These are phyloP conservation scores for Gymnosoma rotundatum DNA, from an alignment of 2,888 invertebrate species.

Conservation along the genomic window DNA sequence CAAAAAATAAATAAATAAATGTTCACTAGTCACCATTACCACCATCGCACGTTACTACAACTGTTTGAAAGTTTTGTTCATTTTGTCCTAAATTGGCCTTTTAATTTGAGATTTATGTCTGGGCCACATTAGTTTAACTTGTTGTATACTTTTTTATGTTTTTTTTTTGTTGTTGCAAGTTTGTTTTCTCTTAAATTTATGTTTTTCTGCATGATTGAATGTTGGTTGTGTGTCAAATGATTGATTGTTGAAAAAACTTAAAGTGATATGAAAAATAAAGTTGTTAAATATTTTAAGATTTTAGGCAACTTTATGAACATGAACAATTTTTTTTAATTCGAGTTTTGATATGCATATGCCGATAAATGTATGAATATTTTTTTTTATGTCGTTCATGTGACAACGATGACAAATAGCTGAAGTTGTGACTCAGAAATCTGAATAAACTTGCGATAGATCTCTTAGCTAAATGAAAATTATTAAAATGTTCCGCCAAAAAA, in stretches of 20 bases:
- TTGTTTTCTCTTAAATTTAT: slow-evolving; percentile 32
- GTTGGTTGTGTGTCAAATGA: slow-evolving; percentile 51
- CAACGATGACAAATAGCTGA: slow-evolving; percentile 40
- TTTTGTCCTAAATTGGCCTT: slow-evolving; percentile 62
- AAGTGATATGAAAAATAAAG: slow-evolving; percentile 69
- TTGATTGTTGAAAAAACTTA: slow-evolving; percentile 63
- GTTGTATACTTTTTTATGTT: slow-evolving; percentile 31
- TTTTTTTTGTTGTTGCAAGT: neutral
- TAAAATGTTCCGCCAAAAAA: neutral
- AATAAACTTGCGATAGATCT: neutral
- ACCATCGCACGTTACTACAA: neutral
- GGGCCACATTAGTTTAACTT: slow-evolving; percentile 60
- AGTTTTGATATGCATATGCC: slow-evolving; percentile 30
- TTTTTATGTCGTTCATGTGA: slow-evolving; percentile 3
- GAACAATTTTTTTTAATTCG: slow-evolving; percentile 17
- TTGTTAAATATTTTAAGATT: slow-evolving; percentile 66
- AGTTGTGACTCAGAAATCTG: slow-evolving; percentile 41
- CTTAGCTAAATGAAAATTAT: neutral
- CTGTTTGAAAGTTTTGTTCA: slow-evolving; percentile 35
- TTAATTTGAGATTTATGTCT: slow-evolving; percentile 66
- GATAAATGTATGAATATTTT: slow-evolving; percentile 32
- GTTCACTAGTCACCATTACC: slow-evolving; percentile 22
- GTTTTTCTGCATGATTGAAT: slow-evolving; percentile 64
- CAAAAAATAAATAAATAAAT: neutral
- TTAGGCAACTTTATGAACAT: slow-evolving; percentile 21